Evolutionary conservation across 2,888 invertebrate species (phyloP).

Genomic region (Protonemura montana): DNA sequence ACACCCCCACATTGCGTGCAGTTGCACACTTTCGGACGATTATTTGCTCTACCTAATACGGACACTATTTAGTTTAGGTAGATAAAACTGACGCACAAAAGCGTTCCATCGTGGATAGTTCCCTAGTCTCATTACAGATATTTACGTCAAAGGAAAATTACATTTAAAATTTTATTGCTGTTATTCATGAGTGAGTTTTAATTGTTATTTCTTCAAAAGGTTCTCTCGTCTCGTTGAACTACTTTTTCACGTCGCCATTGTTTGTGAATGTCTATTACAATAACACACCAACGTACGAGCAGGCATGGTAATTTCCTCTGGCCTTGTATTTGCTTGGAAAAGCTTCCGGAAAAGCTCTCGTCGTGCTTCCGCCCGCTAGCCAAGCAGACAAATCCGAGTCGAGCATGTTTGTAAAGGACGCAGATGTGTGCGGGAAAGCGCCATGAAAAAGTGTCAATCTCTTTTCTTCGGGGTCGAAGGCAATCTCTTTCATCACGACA

Average conservation of each 20-base stretch:
- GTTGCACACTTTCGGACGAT: background rate
- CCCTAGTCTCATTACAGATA: background rate
- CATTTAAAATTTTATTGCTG: background rate
- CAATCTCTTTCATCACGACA: conserved; percentile 23
- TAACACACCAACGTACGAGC: background rate
- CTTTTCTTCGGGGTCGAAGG: background rate
- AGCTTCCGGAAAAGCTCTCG: background rate
- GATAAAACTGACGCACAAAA: conserved; percentile 1
- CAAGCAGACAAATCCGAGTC: background rate
- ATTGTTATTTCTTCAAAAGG: conserved; percentile 12
- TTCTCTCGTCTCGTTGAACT: background rate
- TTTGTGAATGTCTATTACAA: background rate
- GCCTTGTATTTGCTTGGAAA: background rate
- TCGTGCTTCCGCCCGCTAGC: background rate
- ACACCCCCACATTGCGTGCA: conserved; percentile 20
- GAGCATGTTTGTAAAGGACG: background rate
- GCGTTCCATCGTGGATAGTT: background rate
- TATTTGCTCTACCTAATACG: conserved; percentile 16
- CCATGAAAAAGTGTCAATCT: conserved; percentile 24
- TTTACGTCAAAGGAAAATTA: background rate
- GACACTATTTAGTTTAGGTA: conserved; percentile 21
- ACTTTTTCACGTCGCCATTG: background rate
- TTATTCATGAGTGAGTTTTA: conserved; percentile 9
- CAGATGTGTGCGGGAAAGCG: conserved; percentile 9
- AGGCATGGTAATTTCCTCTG: background rate